Conservation (phyloP, 92 coral and sea anemone species). For the Isaurus tuberculatus region DNA sequence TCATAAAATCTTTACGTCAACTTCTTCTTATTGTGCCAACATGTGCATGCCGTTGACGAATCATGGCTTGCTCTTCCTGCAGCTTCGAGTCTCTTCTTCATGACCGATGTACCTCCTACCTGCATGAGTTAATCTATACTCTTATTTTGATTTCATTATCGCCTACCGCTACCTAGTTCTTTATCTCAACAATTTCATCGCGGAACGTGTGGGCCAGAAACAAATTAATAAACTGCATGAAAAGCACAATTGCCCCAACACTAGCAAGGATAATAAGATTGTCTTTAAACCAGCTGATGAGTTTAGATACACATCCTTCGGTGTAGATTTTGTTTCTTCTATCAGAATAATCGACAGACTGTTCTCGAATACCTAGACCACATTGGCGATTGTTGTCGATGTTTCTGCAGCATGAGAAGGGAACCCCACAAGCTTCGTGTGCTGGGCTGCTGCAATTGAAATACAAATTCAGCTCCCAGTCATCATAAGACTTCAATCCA, state of each 20-base stretch:
- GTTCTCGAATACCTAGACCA: constrained; percentile 62
- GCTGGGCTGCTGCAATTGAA: constrained; percentile 67
- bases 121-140: too few species aligned
- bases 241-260: constrained; percentile 46
- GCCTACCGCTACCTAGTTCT: not conserved
- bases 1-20: too few species aligned
- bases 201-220: constrained; percentile 63
- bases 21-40: too few species aligned
- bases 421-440: constrained; percentile 77
- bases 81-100: too few species aligned
- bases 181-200: constrained; percentile 42
- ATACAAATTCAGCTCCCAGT: constrained; percentile 67
- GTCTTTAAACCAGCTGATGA: constrained; percentile 56
- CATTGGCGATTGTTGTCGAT: constrained; percentile 72
- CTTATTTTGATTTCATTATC: too few species aligned
- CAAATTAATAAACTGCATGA: constrained; percentile 63
- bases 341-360: constrained; percentile 7
- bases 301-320: constrained; percentile 60
- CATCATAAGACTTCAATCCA: constrained; percentile 60
- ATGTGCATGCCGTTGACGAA: too few species aligned
- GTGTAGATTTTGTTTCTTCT: constrained; percentile 56
- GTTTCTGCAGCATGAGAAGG: constrained; percentile 68
- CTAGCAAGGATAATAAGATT: constrained; percentile 64
- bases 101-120: too few species aligned
- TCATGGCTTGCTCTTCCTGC: too few species aligned